These are phyloP conservation scores for Drosophila diplacantha DNA, from an alignment of 2,888 invertebrate species.

Conservation along the genomic window DNA sequence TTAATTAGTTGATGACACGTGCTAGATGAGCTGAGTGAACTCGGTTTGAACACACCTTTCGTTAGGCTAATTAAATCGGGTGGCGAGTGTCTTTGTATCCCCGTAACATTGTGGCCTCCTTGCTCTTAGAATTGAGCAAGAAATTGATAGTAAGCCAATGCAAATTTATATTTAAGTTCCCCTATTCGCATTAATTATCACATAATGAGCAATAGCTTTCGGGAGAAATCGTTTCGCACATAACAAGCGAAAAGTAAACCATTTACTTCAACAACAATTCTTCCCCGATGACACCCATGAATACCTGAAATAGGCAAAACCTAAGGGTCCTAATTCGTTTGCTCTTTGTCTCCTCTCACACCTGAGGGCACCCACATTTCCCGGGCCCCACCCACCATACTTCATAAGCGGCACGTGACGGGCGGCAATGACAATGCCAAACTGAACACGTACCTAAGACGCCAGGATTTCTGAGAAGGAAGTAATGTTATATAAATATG, in stretches of 20 bases:
- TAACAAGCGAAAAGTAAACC: neutral
- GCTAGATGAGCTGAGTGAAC: slow-evolving; percentile 18
- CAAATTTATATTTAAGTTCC: too few relatives aligned
- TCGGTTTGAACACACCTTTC: slow-evolving; percentile 15
- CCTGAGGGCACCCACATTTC: neutral
- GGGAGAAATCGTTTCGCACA: neutral
- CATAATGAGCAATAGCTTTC: too few relatives aligned
- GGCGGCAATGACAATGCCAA: slow-evolving; percentile 31
- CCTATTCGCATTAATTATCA: neutral
- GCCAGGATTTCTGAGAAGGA: neutral
- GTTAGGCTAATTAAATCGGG: slow-evolving; percentile 6
- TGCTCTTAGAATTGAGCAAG: too few relatives aligned
- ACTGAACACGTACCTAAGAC: slow-evolving; percentile 11
- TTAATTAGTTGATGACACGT: slow-evolving; percentile 36
- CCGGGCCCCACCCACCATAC: slow-evolving; percentile 9
- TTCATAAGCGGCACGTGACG: slow-evolving; percentile 43
- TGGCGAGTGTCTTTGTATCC: neutral
- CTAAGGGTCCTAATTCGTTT: slow-evolving; percentile 12
- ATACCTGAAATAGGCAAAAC: neutral
- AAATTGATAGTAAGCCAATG: neutral
- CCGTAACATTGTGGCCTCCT: too few relatives aligned
- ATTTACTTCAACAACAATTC: neutral
- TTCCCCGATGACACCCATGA: neutral
- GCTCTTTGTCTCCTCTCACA: slow-evolving; percentile 12
- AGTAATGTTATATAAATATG: neutral